Conservation (phyloP, 2,888 invertebrate genomes). For the Uloborus plumipes region DNA sequence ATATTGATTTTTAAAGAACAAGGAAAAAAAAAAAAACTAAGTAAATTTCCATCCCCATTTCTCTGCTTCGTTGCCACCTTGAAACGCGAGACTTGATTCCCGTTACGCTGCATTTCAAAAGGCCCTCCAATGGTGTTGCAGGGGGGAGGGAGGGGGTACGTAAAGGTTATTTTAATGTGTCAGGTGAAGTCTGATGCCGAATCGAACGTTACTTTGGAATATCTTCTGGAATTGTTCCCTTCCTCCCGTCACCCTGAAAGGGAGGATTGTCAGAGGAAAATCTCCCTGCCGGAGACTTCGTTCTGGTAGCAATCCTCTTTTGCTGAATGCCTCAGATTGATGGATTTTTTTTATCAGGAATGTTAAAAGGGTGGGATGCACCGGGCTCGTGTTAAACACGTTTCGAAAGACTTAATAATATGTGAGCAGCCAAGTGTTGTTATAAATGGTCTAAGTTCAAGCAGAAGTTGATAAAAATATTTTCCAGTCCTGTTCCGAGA, state of each 20-base stretch:
- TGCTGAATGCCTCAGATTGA: too few species aligned
- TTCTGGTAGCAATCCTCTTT: neutral
- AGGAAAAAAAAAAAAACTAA: neutral
- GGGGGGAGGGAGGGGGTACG: slow-evolving; percentile 6
- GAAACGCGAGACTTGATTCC: slow-evolving; percentile 52
- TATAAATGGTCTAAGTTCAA: too few species aligned
- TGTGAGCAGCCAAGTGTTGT: too few species aligned
- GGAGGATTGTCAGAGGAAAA: slow-evolving; percentile 6
- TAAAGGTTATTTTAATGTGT: slow-evolving; percentile 58
- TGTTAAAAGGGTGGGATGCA: too few species aligned
- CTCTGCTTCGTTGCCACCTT: slow-evolving; percentile 38
- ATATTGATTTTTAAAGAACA: slow-evolving; percentile 43
- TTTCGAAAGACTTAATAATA: too few species aligned
- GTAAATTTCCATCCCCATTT: neutral
- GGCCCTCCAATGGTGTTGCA: neutral
- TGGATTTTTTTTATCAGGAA: too few species aligned
- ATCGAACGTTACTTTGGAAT: slow-evolving; percentile 28
- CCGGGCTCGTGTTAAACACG: too few species aligned
- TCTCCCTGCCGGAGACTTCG: neutral
- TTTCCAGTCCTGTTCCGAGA: too few species aligned
- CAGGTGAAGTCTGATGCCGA: slow-evolving; percentile 41
- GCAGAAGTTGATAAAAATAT: too few species aligned
- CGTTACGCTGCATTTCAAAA: slow-evolving; percentile 20
- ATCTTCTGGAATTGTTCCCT: slow-evolving; percentile 48
- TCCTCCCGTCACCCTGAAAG: slow-evolving; percentile 19